Evolutionary conservation across 2,888 invertebrate genomes (phyloP), one percentile per base, ranked within the genome.

Genomic region (Cryptophagus acutangulus): DNA sequence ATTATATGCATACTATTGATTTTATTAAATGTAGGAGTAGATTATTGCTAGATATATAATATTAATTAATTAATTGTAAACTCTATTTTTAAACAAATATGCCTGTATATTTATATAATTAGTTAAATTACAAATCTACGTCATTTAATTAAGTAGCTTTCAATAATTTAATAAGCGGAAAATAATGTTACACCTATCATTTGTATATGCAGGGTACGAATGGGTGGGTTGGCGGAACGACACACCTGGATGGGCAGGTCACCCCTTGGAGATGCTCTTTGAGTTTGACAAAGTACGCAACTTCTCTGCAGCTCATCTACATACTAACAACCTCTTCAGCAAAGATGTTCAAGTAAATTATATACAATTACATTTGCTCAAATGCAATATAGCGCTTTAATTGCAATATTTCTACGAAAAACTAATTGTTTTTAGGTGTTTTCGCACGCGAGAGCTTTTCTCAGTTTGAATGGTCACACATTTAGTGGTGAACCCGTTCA

Each of bases 151-250:
- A n/a, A n/a, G n/a, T n/a, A n/a, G n/a, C n/a, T n/a, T n/a, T n/a
- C n/a, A n/a, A n/a, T n/a, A n/a, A n/a, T n/a, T n/a, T n/a, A n/a
- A n/a, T n/a, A n/a, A n/a, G n/a, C n/a, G n/a, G n/a, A n/a, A n/a
- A n/a, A n/a, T n/a, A n/a, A n/a, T n/a, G n/a, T n/a, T n/a, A n/a
- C n/a, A n/a, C n/a, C n/a, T n/a, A n/a, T n/a, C n/a, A n/a, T 8
- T 29, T 29, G 6, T 29, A 5, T 47, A 65, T 69, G 13, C 61
- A 80, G 85, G 85, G 43, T 84, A 85, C 64, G 86, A 86, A 66
- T 89, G 88, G 88, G 78, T 89, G 35, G 88, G 88, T 36, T 89
- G 88, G 88, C 74, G 79, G 57, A 83, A 82, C 58, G 81, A 82
- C 61, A 78, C 79, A 10, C 72, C 76, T 20, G 78, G 74, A 28